Evolutionary conservation across 2,113 vertebrate species (phyloP).

Genomic region (Phoxinus phoxinus): DNA sequence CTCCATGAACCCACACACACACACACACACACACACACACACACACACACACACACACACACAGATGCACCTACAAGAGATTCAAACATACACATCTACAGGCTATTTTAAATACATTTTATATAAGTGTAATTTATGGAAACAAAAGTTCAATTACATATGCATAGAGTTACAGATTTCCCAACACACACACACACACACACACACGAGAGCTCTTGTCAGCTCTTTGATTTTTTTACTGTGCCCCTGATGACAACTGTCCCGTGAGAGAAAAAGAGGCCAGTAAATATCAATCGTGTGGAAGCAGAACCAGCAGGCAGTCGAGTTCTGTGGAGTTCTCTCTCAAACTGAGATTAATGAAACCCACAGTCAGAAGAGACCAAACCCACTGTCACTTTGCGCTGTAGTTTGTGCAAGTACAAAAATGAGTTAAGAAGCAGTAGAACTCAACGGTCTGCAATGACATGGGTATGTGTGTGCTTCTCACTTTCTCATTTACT

Average conservation of each 20-base stretch:
- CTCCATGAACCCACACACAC: conserved; percentile 5
- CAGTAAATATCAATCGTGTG: conserved; percentile 31
- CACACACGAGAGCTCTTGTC: background rate
- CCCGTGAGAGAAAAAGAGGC: conserved; percentile 3
- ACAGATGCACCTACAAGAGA: conserved; percentile 7
- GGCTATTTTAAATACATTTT: background rate
- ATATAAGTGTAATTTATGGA: background rate
- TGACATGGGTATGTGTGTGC: background rate
- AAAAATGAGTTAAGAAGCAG: background rate
- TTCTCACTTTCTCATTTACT: background rate
- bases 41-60: conserved; percentile 33
- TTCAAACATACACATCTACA: conserved; percentile 6
- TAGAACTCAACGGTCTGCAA: background rate
- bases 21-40: conserved; percentile 16
- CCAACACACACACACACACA: background rate
- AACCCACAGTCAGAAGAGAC: conserved; percentile 12
- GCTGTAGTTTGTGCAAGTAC: background rate
- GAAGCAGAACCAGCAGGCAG: conserved; percentile 23
- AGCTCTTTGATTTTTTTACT: conserved; percentile 21
- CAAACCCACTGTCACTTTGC: conserved; percentile 5
- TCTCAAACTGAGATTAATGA: conserved; percentile 24
- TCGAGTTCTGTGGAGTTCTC: conserved; percentile 18
- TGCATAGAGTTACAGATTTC: background rate
- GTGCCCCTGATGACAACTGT: conserved; percentile 11
- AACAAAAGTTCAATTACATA: background rate